Conservation (phyloP, 2,888 invertebrate species). For the Eutolmus rufibarbis region DNA sequence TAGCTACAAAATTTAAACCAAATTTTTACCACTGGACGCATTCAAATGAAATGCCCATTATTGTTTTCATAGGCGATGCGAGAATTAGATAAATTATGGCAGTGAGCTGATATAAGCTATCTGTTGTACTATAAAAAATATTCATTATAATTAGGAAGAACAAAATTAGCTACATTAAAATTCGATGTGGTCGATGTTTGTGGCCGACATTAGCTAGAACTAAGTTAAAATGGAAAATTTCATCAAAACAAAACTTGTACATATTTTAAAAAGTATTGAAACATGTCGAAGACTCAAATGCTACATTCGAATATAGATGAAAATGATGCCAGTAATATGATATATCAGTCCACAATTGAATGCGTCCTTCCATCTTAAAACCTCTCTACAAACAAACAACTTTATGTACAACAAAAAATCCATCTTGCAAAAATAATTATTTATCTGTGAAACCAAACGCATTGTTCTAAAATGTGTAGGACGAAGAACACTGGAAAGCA, state of each 20-base stretch:
- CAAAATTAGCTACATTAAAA: not conserved
- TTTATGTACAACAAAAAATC: not conserved
- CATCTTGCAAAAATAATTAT: not conserved
- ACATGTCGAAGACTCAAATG: not conserved
- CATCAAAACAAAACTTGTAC: not conserved
- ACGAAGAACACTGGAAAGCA: not conserved
- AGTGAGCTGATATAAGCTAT: not conserved
- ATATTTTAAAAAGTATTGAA: not conserved
- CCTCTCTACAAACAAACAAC: not conserved
- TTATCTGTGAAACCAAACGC: not conserved
- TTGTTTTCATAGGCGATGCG: not conserved
- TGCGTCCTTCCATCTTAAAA: not conserved
- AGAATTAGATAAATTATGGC: not conserved
- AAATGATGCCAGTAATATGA: not conserved
- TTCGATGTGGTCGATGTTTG: not conserved
- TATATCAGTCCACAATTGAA: not conserved
- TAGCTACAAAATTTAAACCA: not conserved
- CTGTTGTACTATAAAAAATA: not conserved
- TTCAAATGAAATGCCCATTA: not conserved
- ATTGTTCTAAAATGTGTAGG: not conserved
- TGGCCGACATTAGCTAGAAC: not conserved
- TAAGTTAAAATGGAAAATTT: not conserved
- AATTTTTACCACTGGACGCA: not conserved
- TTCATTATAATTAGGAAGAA: not conserved
- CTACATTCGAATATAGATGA: not conserved